Evolutionary conservation across 2,888 invertebrate species (phyloP).

Genomic region (Pheosia tremula): DNA sequence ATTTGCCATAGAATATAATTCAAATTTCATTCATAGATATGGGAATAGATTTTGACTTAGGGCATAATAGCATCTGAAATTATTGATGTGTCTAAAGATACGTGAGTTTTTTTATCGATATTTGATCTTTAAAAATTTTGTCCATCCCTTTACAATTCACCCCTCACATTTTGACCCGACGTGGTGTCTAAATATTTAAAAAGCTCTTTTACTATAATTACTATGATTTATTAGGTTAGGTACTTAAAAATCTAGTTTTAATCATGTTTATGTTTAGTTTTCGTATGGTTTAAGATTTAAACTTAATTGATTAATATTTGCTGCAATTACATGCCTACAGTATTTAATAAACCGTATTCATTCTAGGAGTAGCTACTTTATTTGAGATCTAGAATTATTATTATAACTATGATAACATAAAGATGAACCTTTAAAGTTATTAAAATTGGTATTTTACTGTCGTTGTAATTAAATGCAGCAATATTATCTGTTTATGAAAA

Average conservation of each 20-base stretch:
- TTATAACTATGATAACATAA: no score
- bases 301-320: background rate
- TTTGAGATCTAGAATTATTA: no score
- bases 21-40: no score
- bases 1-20: no score
- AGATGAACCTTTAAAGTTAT: no score
- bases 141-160: slow-evolving; percentile 28
- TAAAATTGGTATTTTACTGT: no score
- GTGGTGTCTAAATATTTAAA: slow-evolving; percentile 69
- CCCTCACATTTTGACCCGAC: slow-evolving; percentile 48
- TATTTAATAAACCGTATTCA: no score
- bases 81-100: background rate
- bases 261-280: slow-evolving; percentile 25
- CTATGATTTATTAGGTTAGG: slow-evolving; percentile 59
- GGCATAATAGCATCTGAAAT: background rate
- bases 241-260: slow-evolving; percentile 17
- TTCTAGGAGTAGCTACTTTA: no score
- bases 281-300: background rate
- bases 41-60: no score
- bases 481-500: no score
- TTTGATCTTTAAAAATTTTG: background rate
- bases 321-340: no score
- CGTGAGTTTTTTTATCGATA: slow-evolving; percentile 18
- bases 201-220: slow-evolving; percentile 62
- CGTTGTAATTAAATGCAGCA: no score